These are phyloP conservation scores for Drosophila kurseongensis DNA, from an alignment of 1,140 invertebrate species.

Conservation along the genomic window DNA sequence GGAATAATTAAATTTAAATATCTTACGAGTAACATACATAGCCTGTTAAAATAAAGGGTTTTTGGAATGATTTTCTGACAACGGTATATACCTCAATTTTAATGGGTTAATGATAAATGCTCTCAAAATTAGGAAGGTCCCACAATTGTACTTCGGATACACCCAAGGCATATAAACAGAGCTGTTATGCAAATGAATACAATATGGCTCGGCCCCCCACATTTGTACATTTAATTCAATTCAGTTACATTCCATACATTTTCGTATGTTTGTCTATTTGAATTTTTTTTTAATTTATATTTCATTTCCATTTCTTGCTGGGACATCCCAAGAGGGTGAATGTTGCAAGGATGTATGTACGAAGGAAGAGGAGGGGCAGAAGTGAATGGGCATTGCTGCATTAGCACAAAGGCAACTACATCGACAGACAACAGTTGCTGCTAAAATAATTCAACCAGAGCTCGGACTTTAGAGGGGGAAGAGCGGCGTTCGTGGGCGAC, in stretches of 20 bases:
- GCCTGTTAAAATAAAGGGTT: too few relatives aligned
- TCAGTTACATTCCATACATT: conserved; percentile 71
- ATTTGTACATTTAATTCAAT: conserved; percentile 74
- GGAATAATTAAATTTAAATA: too few relatives aligned
- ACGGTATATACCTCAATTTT: too few relatives aligned
- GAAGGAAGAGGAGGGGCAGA: conserved; percentile 3
- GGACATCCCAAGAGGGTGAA: conserved; percentile 48
- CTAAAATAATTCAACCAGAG: conserved; percentile 72
- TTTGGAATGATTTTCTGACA: too few relatives aligned
- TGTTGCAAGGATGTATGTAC: background rate
- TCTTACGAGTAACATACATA: too few relatives aligned
- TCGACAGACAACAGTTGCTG: conserved; percentile 49
- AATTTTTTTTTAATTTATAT: conserved; percentile 71
- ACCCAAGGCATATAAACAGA: background rate
- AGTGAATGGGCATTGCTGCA: conserved; percentile 59
- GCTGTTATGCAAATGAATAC: conserved; percentile 18
- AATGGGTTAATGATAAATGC: too few relatives aligned
- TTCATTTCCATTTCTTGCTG: conserved; percentile 73
- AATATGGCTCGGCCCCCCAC: conserved; percentile 3
- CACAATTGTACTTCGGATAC: background rate
- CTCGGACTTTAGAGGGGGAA: conserved; percentile 15
- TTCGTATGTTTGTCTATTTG: conserved; percentile 41
- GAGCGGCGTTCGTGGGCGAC: conserved; percentile 12
- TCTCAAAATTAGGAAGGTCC: too few relatives aligned
- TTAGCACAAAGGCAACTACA: conserved; percentile 67